These are phyloP conservation scores for Neoascia interrupta DNA, from an alignment of 2,888 invertebrate genomes.

Conservation along the genomic window DNA sequence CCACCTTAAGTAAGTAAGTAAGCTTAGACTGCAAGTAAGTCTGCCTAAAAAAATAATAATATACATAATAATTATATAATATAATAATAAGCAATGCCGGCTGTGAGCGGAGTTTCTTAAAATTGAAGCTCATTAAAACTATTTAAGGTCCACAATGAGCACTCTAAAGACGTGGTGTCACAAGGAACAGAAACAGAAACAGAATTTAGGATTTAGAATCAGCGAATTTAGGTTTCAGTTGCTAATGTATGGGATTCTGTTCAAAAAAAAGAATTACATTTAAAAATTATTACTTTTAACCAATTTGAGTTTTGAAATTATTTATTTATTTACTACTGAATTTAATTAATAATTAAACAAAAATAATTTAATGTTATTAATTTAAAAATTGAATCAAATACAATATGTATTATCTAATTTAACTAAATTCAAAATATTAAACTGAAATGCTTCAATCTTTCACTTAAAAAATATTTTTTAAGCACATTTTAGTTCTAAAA, in stretches of 20 bases:
- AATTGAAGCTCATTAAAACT: background rate
- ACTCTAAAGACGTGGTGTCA: background rate
- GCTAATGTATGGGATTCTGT: too few species aligned
- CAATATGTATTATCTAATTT: too few species aligned
- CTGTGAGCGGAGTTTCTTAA: background rate
- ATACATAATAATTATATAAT: background rate
- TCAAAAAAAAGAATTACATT: background rate
- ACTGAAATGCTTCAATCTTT: too few species aligned
- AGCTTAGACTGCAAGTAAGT: background rate
- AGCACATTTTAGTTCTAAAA: too few species aligned
- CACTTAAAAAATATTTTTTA: too few species aligned
- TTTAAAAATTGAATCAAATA: background rate
- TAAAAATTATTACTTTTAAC: conserved; percentile 8
- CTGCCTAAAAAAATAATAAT: background rate
- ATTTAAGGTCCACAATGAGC: background rate
- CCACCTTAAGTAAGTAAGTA: too few species aligned
- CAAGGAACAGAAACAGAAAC: background rate
- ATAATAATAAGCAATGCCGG: background rate
- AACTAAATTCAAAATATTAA: too few species aligned
- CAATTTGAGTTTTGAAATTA: conserved; percentile 3
- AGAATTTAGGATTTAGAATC: too few species aligned
- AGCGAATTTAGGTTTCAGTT: too few species aligned
- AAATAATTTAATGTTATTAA: conserved; percentile 9
- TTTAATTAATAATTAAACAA: conserved; percentile 2
- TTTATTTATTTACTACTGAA: conserved; percentile 5